Evolutionary conservation across 2,797 vertebrate species (phyloP).

Genomic region (Darevskia nairensis): DNA sequence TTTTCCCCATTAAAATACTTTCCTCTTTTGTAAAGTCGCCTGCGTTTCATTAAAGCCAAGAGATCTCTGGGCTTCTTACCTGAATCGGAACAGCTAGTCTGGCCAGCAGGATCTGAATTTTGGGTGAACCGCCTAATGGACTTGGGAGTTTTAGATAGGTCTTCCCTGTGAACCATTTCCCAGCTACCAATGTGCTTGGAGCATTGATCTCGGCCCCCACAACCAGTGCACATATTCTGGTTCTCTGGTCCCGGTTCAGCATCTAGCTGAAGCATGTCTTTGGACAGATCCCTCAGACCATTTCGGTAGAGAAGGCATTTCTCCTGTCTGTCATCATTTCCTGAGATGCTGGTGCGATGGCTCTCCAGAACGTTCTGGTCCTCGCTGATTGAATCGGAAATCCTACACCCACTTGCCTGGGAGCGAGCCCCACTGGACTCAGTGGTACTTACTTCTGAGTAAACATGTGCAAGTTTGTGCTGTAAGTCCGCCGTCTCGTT

Average conservation of each 20-base stretch:
- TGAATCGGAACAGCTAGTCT: neutral
- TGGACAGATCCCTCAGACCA: neutral
- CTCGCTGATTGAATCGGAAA: neutral
- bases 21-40: neutral
- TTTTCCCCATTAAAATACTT: neutral
- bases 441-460: neutral
- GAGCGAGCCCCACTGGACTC: neutral
- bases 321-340: neutral
- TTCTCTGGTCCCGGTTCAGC: neutral
- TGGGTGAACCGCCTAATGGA: neutral
- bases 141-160: neutral
- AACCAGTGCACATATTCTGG: neutral
- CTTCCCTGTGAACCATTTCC: neutral
- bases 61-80: neutral
- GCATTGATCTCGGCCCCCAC: neutral
- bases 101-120: neutral
- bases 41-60: neutral
- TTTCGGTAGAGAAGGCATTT: neutral
- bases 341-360: neutral
- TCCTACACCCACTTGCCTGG: neutral
- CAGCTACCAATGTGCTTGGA: neutral
- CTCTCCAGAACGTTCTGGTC: neutral
- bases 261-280: neutral
- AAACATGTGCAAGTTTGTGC: neutral
- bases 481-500: neutral